phyloP scores from a whole-genome alignment of 2,888 invertebrate genomes.

The Sclerodermus sp. region DNA sequence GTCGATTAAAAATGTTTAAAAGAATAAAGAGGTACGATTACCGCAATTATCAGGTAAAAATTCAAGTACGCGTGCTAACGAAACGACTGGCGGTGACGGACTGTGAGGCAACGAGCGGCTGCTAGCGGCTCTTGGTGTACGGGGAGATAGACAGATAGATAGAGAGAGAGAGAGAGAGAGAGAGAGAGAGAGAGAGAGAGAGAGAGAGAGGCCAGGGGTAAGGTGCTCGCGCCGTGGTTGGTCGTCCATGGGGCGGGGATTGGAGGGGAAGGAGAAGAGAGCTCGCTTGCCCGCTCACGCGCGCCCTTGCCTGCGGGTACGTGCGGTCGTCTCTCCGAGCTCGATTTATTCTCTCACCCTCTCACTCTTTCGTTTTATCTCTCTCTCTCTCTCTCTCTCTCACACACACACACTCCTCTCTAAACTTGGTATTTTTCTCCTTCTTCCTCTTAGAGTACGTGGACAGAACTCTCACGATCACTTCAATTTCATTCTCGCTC shows the following conservation, averaged over 20 bases:
- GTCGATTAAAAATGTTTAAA: too few relatives aligned
- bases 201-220: slow-evolving; percentile 11
- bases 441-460: too few relatives aligned
- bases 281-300: slow-evolving; percentile 48
- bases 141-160: slow-evolving; percentile 20
- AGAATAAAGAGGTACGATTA: too few relatives aligned
- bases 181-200: slow-evolving; percentile 18
- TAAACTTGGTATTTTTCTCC: too few relatives aligned
- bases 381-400: slow-evolving; percentile 5
- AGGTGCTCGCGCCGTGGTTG: slow-evolving; percentile 23
- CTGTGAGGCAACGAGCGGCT: slow-evolving; percentile 56
- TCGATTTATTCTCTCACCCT: slow-evolving; percentile 5
- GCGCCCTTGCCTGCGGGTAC: slow-evolving; percentile 50
- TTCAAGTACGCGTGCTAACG: slow-evolving; percentile 37
- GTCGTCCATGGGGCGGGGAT: slow-evolving; percentile 16
- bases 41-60: too few relatives aligned
- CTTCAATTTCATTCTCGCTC: background rate
- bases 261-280: slow-evolving; percentile 13
- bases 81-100: slow-evolving; percentile 49
- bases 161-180: too few relatives aligned
- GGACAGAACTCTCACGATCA: too few relatives aligned
- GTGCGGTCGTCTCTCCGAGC: slow-evolving; percentile 30
- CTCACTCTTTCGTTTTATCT: slow-evolving; percentile 9
- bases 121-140: slow-evolving; percentile 45
- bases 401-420: too few relatives aligned